A percentile compares a stretch with the other conserved stretches of the same genome.
phyloP scores from a whole-genome alignment of 2,113 vertebrate species.

The Sceloporus undulatus region DNA sequence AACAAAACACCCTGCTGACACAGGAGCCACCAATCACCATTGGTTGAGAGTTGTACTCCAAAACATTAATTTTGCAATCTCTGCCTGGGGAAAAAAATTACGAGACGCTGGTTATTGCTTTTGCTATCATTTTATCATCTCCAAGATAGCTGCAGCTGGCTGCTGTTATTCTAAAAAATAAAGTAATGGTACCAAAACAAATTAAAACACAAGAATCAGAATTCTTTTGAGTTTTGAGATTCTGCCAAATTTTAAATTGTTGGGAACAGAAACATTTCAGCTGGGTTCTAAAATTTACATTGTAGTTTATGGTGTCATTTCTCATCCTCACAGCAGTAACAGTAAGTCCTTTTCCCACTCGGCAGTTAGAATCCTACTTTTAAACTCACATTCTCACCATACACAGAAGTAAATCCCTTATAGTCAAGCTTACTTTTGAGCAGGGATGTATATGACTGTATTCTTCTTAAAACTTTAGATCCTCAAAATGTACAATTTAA shows the following conservation, averaged over 20 bases:
- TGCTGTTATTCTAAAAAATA: not conserved
- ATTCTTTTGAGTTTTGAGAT: not conserved
- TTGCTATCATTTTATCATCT: not conserved
- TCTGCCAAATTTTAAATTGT: not conserved
- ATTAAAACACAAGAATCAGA: not conserved
- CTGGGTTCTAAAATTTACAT: not conserved
- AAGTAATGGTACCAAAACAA: not conserved
- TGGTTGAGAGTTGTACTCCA: no score
- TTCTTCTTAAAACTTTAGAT: not conserved
- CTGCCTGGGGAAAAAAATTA: not conserved
- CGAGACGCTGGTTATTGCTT: not conserved
- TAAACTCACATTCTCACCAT: no score
- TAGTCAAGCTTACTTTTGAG: no score
- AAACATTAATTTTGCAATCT: no score
- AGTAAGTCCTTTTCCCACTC: no score
- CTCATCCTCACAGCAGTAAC: no score
- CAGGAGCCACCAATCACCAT: no score
- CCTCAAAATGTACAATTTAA: not conserved
- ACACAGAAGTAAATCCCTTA: no score
- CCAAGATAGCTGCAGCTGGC: not conserved
- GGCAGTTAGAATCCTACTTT: no score
- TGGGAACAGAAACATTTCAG: not conserved
- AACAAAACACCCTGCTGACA: constrained; percentile 14
- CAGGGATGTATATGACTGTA: not conserved
- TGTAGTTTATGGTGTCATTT: not conserved